These are phyloP conservation scores for Uropsilus gracilis DNA, from an alignment of 2,113 vertebrate genomes.

Conservation along the genomic window DNA sequence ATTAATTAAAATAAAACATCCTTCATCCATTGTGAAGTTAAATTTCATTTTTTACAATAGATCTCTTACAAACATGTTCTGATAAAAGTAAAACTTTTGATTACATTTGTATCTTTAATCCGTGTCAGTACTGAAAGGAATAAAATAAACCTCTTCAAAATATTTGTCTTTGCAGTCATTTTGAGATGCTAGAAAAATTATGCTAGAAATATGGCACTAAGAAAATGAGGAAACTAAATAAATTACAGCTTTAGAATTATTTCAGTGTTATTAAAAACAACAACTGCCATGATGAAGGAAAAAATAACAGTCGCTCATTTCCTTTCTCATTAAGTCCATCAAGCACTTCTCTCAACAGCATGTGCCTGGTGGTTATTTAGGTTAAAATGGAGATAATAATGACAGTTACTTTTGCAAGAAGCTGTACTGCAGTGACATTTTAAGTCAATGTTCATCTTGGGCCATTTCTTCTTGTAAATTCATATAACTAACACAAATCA, in stretches of 20 bases:
- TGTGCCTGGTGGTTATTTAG: neutral
- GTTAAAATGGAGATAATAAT: conserved; percentile 31
- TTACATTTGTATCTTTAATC: conserved; percentile 57
- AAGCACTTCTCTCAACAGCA: conserved; percentile 45
- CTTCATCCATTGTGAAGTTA: conserved; percentile 5
- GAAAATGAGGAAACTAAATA: conserved; percentile 34
- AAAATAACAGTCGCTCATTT: conserved; percentile 58
- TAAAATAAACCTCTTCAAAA: conserved; percentile 58
- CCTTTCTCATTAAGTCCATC: conserved; percentile 43
- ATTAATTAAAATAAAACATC: conserved; percentile 56
- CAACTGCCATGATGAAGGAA: conserved; percentile 19
- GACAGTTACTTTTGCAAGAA: neutral
- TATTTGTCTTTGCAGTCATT: conserved; percentile 60
- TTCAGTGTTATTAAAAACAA: conserved; percentile 42
- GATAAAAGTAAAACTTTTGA: conserved; percentile 46
- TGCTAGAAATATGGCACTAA: conserved; percentile 44
- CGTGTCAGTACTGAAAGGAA: conserved; percentile 59
- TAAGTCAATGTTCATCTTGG: conserved; percentile 31
- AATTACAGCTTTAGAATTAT: conserved; percentile 56
- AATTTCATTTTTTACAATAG: conserved; percentile 51
- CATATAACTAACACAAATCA: conserved; percentile 5
- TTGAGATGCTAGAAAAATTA: conserved; percentile 58
- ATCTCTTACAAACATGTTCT: conserved; percentile 53
- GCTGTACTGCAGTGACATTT: neutral
- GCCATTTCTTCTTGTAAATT: neutral